Base-by-base conservation (phyloP, 2,888 invertebrate genomes). In the Gastrophysa polygoni region DNA sequence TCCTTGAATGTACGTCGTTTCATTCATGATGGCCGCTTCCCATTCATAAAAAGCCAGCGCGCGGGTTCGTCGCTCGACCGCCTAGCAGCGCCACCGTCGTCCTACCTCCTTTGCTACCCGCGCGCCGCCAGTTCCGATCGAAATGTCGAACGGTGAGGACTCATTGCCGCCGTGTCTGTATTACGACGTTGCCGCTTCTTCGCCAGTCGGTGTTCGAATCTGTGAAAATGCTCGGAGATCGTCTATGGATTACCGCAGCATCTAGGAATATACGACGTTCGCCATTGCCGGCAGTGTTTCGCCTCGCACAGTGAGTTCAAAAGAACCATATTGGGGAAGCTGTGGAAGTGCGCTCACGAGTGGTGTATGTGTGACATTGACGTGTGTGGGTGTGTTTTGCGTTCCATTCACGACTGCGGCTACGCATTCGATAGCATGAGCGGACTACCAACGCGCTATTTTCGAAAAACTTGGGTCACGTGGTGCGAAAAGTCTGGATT, bases 1-100 rank as follows among this genome's bases (percentile, higher is more conserved):
- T 80, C 79, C 77, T 79, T 81, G 81, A 82, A 81, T 81, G 81
- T 79, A 80, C 79, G 78, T 76, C 86, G 85, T 84, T 87, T 87
- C 87, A 87, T 87, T 87, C 87, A 87, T 87, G 83, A 87, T 87
- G 87, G 87, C 87, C 85, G 87, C 86, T 86, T 85, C 85, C 86
- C 87, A 88, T 88, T 88, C 87, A 88, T 87, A 87, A 87, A 87
- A 87, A 87, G 86, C 86, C 84, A 83, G 82, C 62, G 83, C 80
- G 82, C 80, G 79, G 74, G 82, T 73, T 69, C 68, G 63, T 70
- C 72, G 70, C 70, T 77, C 77, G 76, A 66, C 56, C 62, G 73
- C 80, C 69, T 38, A 38, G 38, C 38, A 38, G 76, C 77, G 79
- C 78, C 74, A 75, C 75, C 65, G 72, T 76, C 77, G 77, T 69